Conservation (phyloP, 1,140 invertebrate genomes). For the Drosophila subobscura region DNA sequence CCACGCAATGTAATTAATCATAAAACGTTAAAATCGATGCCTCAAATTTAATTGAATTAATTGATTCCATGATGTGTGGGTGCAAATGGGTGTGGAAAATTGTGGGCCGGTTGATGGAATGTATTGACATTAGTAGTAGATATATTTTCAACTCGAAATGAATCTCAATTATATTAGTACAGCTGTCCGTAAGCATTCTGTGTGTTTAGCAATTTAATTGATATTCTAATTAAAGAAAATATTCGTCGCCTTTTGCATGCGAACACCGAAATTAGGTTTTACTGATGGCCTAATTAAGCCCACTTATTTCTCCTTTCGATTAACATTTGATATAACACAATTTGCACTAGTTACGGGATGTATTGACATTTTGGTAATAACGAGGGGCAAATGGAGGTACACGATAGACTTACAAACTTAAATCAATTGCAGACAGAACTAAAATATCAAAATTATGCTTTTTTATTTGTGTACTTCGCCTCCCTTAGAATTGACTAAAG, state of each 20-base stretch:
- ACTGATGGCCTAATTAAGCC: conserved; percentile 22
- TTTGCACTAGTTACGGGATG: conserved; percentile 35
- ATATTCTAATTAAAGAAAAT: conserved; percentile 73
- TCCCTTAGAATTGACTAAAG: too few species aligned
- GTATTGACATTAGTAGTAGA: conserved; percentile 26
- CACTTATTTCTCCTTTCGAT: conserved; percentile 7
- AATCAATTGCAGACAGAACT: too few species aligned
- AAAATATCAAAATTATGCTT: too few species aligned
- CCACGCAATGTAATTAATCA: conserved; percentile 53
- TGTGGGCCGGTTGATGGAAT: neutral
- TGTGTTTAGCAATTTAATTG: conserved; percentile 50
- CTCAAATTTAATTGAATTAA: conserved; percentile 63
- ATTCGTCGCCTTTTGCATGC: conserved; percentile 9
- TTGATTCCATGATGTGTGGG: conserved; percentile 21
- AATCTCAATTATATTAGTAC: conserved; percentile 75
- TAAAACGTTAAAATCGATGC: conserved; percentile 38
- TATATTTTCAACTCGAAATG: conserved; percentile 33
- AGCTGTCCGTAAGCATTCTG: conserved; percentile 18
- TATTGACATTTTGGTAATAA: conserved; percentile 2
- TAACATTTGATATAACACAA: conserved; percentile 9
- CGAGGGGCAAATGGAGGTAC: neutral
- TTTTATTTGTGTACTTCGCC: too few species aligned
- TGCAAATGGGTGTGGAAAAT: conserved; percentile 8
- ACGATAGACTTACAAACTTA: too few species aligned
- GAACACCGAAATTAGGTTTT: conserved; percentile 4